Evolutionary conservation across 1,140 invertebrate species (phyloP).

Genomic region (Drosophila athabasca): DNA sequence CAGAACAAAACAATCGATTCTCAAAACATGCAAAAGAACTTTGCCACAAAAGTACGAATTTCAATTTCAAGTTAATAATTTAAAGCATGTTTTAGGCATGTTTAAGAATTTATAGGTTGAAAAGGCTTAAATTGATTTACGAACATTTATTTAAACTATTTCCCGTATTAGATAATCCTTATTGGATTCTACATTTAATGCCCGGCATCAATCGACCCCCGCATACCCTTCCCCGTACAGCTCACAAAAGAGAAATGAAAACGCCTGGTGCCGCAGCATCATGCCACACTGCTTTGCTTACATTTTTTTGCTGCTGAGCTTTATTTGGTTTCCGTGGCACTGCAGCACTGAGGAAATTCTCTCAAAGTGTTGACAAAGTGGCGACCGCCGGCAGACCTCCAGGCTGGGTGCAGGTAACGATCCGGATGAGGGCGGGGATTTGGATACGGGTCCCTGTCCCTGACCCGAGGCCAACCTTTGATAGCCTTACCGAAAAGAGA

Average conservation of each 20-base stretch:
- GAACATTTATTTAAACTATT: too few relatives aligned
- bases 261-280: constrained; percentile 27
- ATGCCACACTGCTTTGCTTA: constrained; percentile 23
- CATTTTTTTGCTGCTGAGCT: constrained; percentile 33
- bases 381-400: constrained; percentile 25
- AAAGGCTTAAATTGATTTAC: too few relatives aligned
- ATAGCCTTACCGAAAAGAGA: constrained; percentile 61
- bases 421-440: neutral
- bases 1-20: too few relatives aligned
- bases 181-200: too few relatives aligned
- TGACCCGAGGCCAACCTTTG: constrained; percentile 48
- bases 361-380: constrained; percentile 72
- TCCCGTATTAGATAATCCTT: too few relatives aligned
- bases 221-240: constrained; percentile 18
- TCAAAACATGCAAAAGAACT: too few relatives aligned
- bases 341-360: constrained; percentile 40
- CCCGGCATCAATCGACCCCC: constrained; percentile 31
- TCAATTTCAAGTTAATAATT: too few relatives aligned
- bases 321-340: constrained; percentile 57
- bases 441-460: constrained; percentile 9
- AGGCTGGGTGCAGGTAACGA: neutral
- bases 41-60: too few relatives aligned
- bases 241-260: constrained; percentile 21
- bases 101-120: too few relatives aligned
- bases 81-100: too few relatives aligned